Evolutionary conservation across 2,797 vertebrate genomes (phyloP).

Genomic region (Etheostoma perlongum): DNA sequence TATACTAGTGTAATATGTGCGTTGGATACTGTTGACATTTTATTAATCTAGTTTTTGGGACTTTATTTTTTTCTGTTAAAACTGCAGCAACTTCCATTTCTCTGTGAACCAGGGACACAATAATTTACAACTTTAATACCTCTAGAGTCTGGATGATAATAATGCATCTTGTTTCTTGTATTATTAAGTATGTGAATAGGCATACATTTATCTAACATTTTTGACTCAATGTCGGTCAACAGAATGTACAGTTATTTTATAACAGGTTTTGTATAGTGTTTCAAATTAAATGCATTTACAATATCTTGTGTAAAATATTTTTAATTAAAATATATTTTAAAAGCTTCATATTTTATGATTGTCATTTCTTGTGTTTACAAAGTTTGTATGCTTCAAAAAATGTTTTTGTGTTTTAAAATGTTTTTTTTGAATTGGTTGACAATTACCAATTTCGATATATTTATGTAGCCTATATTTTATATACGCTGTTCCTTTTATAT

Average conservation of each 20-base stretch:
- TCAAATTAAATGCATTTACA: slow-evolving; percentile 3
- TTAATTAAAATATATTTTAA: slow-evolving; percentile 39
- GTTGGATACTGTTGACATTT: background rate
- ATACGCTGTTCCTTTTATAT: no score
- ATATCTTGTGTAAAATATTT: background rate
- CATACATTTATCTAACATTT: background rate
- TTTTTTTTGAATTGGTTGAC: no score
- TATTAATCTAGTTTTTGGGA: background rate
- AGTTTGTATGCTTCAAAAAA: no score
- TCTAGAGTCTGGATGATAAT: background rate
- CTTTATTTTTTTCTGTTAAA: background rate
- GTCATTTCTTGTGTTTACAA: background rate
- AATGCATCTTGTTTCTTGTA: background rate
- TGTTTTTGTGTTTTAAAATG: no score
- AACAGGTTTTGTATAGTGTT: background rate
- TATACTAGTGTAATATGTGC: background rate
- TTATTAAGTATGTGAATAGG: slow-evolving; percentile 27
- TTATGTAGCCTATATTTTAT: no score
- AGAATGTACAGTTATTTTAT: background rate
- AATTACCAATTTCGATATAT: no score
- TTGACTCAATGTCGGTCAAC: background rate
- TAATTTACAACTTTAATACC: slow-evolving; percentile 11
- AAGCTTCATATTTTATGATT: background rate
- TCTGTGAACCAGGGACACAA: background rate
- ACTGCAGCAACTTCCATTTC: background rate